Percentiles rank a stretch among this genome's conserved stretches.
phyloP scores from a whole-genome alignment of 2,113 vertebrate genomes.

The Corydoras maculifer region DNA sequence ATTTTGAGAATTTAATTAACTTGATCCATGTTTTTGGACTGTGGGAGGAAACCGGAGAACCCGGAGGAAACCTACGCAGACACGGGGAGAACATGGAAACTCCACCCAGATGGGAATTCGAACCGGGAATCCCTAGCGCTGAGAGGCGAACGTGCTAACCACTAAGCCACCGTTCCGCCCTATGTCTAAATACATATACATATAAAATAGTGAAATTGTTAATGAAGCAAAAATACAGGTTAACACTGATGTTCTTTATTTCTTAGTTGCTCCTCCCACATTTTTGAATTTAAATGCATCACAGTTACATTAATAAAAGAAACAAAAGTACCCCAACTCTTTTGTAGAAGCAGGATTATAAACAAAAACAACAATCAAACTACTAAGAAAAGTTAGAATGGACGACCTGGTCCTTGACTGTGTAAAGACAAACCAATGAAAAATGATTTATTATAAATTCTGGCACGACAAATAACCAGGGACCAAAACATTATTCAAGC shows the following conservation, averaged over 20 bases:
- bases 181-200: too few relatives aligned
- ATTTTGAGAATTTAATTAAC: too few relatives aligned
- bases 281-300: constrained; percentile 98
- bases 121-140: too few relatives aligned
- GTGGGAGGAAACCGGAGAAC: too few relatives aligned
- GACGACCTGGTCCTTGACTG: constrained; percentile 80
- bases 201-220: neutral
- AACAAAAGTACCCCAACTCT: constrained; percentile 99
- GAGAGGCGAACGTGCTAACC: too few relatives aligned
- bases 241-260: constrained; percentile 95
- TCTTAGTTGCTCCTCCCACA: constrained; percentile 96
- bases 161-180: too few relatives aligned
- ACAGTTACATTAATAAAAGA: constrained; percentile 99
- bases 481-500: constrained; percentile 94
- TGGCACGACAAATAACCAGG: constrained; percentile 97
- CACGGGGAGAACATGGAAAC: too few relatives aligned
- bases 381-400: constrained; percentile 55
- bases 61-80: too few relatives aligned
- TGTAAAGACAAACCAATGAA: constrained; percentile 84
- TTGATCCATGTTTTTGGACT: too few relatives aligned
- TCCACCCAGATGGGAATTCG: too few relatives aligned
- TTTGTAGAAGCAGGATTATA: constrained; percentile 92
- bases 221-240: constrained; percentile 39
- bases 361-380: constrained; percentile 71
- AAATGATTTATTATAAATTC: constrained; percentile 84